Evolutionary conservation across 2,888 invertebrate genomes (phyloP), one percentile per base, ranked within the genome.

Genomic region (Diabrotica balteata): DNA sequence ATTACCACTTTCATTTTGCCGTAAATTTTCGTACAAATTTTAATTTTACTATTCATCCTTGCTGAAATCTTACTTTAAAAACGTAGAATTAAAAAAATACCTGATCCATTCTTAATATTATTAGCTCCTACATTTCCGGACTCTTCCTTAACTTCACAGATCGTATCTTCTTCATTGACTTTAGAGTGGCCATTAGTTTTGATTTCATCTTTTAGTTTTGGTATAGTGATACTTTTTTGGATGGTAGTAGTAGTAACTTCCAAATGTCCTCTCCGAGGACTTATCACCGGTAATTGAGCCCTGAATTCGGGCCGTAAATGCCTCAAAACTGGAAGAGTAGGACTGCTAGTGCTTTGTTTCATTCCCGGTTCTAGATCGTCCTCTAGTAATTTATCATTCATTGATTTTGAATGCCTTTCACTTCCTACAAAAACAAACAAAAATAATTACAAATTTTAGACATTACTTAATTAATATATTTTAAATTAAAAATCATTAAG

Each of bases 281-380:
- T 90, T 46, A 89, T 83, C 22, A 91, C 89, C 0, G 93, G 91
- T 73, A 95, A 84, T 80, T 95, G 95, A 0, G 94, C 94, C 32
- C 94, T 86, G 81, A 95, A 95, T 80, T 95, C 95, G 0, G 94
- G 93, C 79, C 94, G 87, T 70, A 95, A 84, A 84, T 94, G 94
- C 82, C 94, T 88, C 71, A 95, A 83, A 10, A 95, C 95, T 2
- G 95, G 95, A 71, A 95, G 84, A 65, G 87, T 83, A 10, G 87
- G 81, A 73, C 80, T 83, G 72, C 83, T 84, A 7, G 78, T 78
- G 73, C 83, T 84, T 69, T 82, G 82, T 69, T 81, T 83, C 76
- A 84, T 80, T 49, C 73, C 73, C 22, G 74, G 72, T 64, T 85
- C 86, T 2, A 67, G 50, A 50, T 79, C 77, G 49, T 79, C 78